Percentiles rank a stretch among this genome's conserved stretches.
Evolutionary conservation across 1,140 invertebrate genomes (phyloP).

Genomic region (Meloidogyne hapla): DNA sequence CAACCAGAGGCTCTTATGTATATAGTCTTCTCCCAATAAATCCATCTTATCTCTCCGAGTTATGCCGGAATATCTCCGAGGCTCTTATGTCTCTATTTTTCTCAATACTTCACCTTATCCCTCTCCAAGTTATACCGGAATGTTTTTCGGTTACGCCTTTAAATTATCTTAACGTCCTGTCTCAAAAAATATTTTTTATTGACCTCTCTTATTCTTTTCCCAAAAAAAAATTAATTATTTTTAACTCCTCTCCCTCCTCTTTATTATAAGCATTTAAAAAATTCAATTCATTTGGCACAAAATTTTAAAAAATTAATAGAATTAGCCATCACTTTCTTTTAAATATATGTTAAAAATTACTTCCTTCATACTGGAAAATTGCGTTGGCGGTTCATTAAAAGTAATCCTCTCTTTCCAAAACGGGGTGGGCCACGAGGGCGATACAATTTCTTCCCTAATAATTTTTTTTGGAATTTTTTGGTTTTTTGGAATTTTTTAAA

Average conservation of each 20-base stretch:
- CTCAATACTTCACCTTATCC: too few species aligned
- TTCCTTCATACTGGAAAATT: constrained; percentile 16
- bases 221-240: neutral
- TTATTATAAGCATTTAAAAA: constrained; percentile 2
- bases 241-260: neutral
- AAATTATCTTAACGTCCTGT: too few species aligned
- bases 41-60: too few species aligned
- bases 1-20: too few species aligned
- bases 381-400: constrained; percentile 13
- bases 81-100: too few species aligned
- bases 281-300: neutral
- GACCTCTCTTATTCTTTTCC: neutral
- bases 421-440: constrained; percentile 24
- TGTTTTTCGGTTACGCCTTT: too few species aligned
- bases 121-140: too few species aligned
- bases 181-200: neutral
- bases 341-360: neutral
- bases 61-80: too few species aligned
- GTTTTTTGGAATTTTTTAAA: neutral
- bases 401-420: constrained; percentile 20
- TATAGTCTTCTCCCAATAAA: too few species aligned
- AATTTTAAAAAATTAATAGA: neutral
- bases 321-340: neutral
- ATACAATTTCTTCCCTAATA: constrained; percentile 23
- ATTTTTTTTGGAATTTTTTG: neutral